Percentiles rank a stretch among this genome's conserved stretches.
phyloP scores from a whole-genome alignment of 2,113 vertebrate species.

The Oreochromis spilurus region DNA sequence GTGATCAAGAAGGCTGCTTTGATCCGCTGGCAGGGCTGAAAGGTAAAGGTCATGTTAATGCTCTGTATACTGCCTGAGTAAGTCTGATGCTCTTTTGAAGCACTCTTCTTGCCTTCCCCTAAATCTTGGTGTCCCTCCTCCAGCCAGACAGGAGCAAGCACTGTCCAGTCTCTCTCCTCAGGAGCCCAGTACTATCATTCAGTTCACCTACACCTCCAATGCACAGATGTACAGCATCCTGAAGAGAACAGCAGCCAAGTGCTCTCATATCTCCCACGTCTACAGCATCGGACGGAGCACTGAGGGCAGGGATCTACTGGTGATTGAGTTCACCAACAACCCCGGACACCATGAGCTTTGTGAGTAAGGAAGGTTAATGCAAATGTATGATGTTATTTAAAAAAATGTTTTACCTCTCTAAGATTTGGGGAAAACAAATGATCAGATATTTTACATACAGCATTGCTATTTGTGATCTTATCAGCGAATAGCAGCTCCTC shows the following conservation, averaged over 20 bases:
- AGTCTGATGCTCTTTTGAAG: background rate
- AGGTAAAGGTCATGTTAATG: slow-evolving; percentile 66
- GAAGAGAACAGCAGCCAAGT: slow-evolving; percentile 85
- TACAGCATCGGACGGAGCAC: slow-evolving; percentile 95
- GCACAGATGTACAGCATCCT: slow-evolving; percentile 83
- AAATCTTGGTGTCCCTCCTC: background rate
- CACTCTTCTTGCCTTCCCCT: background rate
- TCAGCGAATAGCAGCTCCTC: background rate
- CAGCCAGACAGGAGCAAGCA: slow-evolving; percentile 72
- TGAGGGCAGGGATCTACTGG: slow-evolving; percentile 87
- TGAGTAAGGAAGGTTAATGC: slow-evolving; percentile 67
- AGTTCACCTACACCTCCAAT: slow-evolving; percentile 86
- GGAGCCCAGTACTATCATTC: slow-evolving; percentile 79
- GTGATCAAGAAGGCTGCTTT: slow-evolving; percentile 83
- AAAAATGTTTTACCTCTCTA: background rate
- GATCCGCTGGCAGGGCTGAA: slow-evolving; percentile 81
- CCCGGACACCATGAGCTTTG: slow-evolving; percentile 89
- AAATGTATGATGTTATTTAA: background rate
- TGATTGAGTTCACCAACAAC: slow-evolving; percentile 88
- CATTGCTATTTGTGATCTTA: background rate
- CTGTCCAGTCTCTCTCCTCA: slow-evolving; percentile 67
- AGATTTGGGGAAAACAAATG: background rate
- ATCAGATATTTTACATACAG: background rate
- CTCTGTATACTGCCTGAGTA: background rate
- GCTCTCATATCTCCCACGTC: slow-evolving; percentile 81